A percentile compares a stretch with the other conserved stretches of the same genome.
phyloP scores from a whole-genome alignment of 2,113 vertebrate genomes.

The Macaca mulatta region DNA sequence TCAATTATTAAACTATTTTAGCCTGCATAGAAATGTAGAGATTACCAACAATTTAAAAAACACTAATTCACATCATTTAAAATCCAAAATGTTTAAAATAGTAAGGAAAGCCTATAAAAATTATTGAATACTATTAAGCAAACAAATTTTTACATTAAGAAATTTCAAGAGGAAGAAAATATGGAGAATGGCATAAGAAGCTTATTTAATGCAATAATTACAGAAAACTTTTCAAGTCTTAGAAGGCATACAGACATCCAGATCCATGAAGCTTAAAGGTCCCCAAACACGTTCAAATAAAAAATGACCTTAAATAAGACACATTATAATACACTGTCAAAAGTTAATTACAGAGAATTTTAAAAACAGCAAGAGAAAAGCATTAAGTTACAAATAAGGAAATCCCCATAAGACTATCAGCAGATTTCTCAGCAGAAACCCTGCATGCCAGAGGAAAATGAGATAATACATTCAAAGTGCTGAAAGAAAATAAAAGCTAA shows the following conservation, averaged over 20 bases:
- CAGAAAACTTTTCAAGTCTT: not conserved
- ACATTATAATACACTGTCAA: not conserved
- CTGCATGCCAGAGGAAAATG: not conserved
- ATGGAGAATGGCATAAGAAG: not conserved
- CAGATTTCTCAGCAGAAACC: not conserved
- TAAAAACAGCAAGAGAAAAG: not conserved
- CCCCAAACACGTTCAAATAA: not conserved
- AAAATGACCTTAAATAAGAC: not conserved
- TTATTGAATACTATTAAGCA: not conserved
- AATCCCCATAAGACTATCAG: not conserved
- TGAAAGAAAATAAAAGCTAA: not conserved
- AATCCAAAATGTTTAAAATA: not conserved
- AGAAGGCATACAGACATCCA: not conserved
- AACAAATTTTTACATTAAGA: not conserved
- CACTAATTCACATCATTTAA: not conserved
- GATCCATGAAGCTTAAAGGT: not conserved
- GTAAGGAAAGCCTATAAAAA: not conserved
- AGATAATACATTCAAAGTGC: not conserved
- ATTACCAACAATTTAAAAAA: no score
- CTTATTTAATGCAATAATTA: not conserved
- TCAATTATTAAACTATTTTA: no score
- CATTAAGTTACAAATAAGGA: not conserved
- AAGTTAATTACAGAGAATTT: not conserved
- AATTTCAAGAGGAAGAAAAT: not conserved
- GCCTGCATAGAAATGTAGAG: no score